Percentiles rank a stretch among this genome's conserved stretches.
Evolutionary conservation across 2,888 invertebrate species (phyloP).

Genomic region (Coleophora flavipennella): DNA sequence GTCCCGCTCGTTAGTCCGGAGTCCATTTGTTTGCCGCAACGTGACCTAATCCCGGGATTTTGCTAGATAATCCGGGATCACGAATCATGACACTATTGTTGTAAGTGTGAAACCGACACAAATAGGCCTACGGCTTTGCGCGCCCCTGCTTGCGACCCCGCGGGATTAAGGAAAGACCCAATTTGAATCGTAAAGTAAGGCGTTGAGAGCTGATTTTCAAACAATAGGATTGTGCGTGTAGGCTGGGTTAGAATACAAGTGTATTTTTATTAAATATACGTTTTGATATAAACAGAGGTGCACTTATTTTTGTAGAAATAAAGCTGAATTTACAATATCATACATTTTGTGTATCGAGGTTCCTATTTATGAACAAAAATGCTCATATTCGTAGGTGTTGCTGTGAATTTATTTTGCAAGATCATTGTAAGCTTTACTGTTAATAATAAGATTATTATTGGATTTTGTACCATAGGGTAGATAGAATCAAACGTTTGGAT

Average conservation of each 20-base stretch:
- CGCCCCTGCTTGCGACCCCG: slow-evolving; percentile 21
- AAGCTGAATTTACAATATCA: slow-evolving; percentile 16
- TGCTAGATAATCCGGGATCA: slow-evolving; percentile 68
- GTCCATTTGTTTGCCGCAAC: slow-evolving; percentile 69
- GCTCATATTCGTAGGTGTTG: slow-evolving; percentile 22
- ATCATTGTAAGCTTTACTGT: slow-evolving; percentile 43
- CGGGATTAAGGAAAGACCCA: neutral
- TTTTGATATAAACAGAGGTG: neutral
- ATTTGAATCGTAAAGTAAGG: too few species aligned
- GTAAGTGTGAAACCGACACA: slow-evolving; percentile 73
- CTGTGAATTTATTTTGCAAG: slow-evolving; percentile 45
- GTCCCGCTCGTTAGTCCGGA: slow-evolving; percentile 47
- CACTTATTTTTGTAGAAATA: neutral
- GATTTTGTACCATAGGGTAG: slow-evolving; percentile 27
- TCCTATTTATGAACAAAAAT: slow-evolving; percentile 27
- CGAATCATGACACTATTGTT: slow-evolving; percentile 73
- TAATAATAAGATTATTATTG: slow-evolving; percentile 58
- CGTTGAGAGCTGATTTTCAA: too few species aligned
- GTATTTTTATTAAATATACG: too few species aligned
- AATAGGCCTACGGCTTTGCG: slow-evolving; percentile 60
- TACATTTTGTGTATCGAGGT: slow-evolving; percentile 2
- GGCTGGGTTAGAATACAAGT: too few species aligned
- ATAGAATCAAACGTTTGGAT: slow-evolving; percentile 52
- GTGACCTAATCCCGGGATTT: slow-evolving; percentile 63
- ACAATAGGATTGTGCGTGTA: too few species aligned